These are phyloP conservation scores for Drosophila ochracea DNA, from an alignment of 2,888 invertebrate species.

Conservation along the genomic window DNA sequence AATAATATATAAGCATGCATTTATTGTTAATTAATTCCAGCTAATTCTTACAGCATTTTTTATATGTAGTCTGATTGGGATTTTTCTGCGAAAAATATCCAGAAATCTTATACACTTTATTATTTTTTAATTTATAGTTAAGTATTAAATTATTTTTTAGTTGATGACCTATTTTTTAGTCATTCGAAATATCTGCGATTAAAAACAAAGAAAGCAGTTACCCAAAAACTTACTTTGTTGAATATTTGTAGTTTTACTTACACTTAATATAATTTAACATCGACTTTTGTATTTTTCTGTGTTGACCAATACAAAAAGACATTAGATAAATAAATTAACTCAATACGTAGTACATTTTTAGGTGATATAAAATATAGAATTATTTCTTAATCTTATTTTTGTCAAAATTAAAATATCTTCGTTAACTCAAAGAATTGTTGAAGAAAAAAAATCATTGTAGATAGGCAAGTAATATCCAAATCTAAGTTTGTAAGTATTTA, in stretches of 20 bases:
- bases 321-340: background rate
- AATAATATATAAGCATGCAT: background rate
- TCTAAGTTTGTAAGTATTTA: too few species aligned
- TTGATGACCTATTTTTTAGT: background rate
- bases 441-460: background rate
- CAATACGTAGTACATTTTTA: fast-evolving
- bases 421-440: background rate
- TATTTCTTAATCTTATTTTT: background rate
- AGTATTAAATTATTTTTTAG: background rate
- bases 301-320: background rate
- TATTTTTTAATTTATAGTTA: background rate
- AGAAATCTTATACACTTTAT: too few species aligned
- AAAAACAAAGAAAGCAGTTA: background rate
- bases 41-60: background rate
- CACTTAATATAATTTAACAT: background rate
- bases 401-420: background rate
- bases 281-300: background rate
- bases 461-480: background rate
- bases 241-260: background rate
- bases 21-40: background rate
- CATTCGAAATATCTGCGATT: background rate
- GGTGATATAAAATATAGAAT: background rate
- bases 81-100: background rate
- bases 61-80: background rate
- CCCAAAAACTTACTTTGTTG: background rate